Evolutionary conservation across 2,888 invertebrate species (phyloP).

Genomic region (Nesidiocoris tenuis): DNA sequence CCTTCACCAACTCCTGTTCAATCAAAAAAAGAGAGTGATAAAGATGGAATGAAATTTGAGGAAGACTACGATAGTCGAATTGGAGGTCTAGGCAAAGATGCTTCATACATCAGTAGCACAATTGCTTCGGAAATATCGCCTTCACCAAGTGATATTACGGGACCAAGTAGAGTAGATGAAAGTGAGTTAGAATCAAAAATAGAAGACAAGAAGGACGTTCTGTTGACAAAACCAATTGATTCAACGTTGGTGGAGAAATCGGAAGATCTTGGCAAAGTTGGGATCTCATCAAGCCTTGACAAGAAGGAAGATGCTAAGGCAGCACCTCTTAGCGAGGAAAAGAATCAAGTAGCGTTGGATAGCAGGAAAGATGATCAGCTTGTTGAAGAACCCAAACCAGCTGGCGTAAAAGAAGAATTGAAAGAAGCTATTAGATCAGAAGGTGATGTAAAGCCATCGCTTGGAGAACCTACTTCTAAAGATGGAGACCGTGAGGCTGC

Average conservation of each 20-base stretch:
- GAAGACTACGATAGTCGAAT: neutral
- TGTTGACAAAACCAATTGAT: neutral
- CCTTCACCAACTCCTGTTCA: conserved; percentile 13
- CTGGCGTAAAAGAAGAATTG: neutral
- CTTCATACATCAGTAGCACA: neutral
- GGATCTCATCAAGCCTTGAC: no score
- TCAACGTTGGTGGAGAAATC: neutral
- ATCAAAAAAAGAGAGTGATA: conserved; percentile 4
- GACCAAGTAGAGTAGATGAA: neutral
- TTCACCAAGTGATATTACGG: neutral
- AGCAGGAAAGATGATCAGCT: neutral
- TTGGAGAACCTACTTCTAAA: neutral
- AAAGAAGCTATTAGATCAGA: neutral
- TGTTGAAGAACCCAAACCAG: neutral
- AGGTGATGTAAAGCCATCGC: neutral
- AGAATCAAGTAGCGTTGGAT: neutral
- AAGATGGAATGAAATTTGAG: neutral
- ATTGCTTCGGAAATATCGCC: neutral
- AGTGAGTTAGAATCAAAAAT: neutral
- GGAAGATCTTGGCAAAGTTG: neutral
- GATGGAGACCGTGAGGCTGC: no score
- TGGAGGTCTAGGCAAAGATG: no score
- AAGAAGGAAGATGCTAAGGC: neutral
- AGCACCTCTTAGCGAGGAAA: neutral
- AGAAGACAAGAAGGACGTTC: neutral